Base-by-base conservation (phyloP, 2,113 vertebrate genomes). In the Siniperca chuatsi region DNA sequence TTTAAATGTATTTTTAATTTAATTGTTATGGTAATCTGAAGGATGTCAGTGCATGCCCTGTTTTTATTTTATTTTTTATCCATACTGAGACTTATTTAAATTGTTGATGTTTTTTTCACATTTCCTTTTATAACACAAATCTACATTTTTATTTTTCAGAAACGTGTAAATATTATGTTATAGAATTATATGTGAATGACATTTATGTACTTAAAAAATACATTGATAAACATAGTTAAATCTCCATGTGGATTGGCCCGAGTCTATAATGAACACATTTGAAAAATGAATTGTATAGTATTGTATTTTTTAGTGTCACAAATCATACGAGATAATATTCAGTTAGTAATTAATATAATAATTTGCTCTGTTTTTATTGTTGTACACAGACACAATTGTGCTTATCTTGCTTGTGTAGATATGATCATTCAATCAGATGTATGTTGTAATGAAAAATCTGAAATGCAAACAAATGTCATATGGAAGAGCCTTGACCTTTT, bases 1-100 rank as follows among this genome's bases (percentile, higher is more conserved):
- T 94, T 92, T 93, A 92, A 94, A 79, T 82, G n/a, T 58, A 23
- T 82, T 91, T 82, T 87, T 91, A 82, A 89, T 91, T 91, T 88
- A 90, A 90, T 84, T 86, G 55, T 70, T 73, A 79, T 86, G 76
- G 60, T 92, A 86, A 85, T 85, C 83, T 85, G 86, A 90, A 92
- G 72, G 92, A 90, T 82, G 80, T 87, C 79, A 62, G 72, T 72
- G 85, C 91, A 92, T 92, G 89, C 73, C 71, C 75, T 75, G 3
- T 74, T 90, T 80, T 75, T 86, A 21, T 86, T 65, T 67, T 50
- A 18, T 44, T 76, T 86, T 75, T 60, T 33, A 85, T 82, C 60
- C 52, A 52, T 85, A 71, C 72, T 87, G 74, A 87, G 80, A 90
- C 60, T 90, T 89, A 89, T 94, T 93, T 89, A 90, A 92, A 67